Base-by-base conservation (phyloP, 53 echinoderm and acorn worm species). In the Temnopleurus reevesii region DNA sequence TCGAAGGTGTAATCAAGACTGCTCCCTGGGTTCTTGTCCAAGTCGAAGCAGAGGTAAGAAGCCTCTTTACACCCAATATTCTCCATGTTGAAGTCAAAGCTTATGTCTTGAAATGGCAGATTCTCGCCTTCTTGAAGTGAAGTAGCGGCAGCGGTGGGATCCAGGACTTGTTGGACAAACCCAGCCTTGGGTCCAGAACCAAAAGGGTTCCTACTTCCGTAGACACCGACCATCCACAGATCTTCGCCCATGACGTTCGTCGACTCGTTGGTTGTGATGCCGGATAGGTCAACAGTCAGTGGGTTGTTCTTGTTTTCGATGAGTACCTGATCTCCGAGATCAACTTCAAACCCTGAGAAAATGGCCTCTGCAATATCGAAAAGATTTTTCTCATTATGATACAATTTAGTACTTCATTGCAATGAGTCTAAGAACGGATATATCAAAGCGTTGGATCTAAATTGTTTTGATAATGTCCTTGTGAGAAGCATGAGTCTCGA, bases 341-440 rank as follows among this genome's bases (percentile, higher is more conserved):
- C 59, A 49, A 91, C 90, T 76, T 91, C 90, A 86, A 94, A 53
- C 64, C 86, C 94, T 17, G 91, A 89, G 53, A 91, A 94, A 30
- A 94, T 88, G 33, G 94, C 94, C 90, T 90, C 94, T 94, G 38
- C 25, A 64, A 77, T 59, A 21, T n/a, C n/a, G n/a, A n/a, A n/a
- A 12, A 49, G 9, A 49, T 49, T 1, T 49, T 49, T 1, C 10
- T 49, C 49, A 49, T 49, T 9, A 12, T 49, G 49, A 49, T n/a
- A n/a, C n/a, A n/a, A n/a, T n/a, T n/a, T n/a, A n/a, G n/a, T n/a
- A n/a, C n/a, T n/a, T n/a, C n/a, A n/a, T n/a, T n/a, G n/a, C n/a
- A n/a, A n/a, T n/a, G n/a, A n/a, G n/a, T n/a, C n/a, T n/a, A n/a
- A n/a, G n/a, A n/a, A n/a, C n/a, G n/a, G n/a, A n/a, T n/a, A n/a